Conservation (phyloP, 92 coral and sea anemone genomes). For the Palythoa caribaeorum region DNA sequence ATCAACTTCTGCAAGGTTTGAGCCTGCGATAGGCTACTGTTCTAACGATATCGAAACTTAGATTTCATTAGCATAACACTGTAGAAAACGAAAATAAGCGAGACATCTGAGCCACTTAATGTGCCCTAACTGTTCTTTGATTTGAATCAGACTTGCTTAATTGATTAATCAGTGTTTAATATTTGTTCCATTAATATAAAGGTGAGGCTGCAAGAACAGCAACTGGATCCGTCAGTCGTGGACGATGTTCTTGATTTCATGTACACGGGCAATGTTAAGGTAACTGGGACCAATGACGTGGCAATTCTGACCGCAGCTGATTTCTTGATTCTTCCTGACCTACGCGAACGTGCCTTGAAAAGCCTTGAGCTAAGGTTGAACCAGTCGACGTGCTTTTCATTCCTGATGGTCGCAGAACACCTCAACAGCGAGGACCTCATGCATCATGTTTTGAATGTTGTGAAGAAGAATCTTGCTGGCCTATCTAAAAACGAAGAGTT, state of each 20-base stretch:
- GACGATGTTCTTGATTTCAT: slow-evolving; percentile 28
- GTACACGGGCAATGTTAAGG: slow-evolving; percentile 26
- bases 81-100: no score
- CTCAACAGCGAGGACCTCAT: slow-evolving; percentile 28
- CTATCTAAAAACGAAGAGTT: slow-evolving; percentile 28
- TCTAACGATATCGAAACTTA: no score
- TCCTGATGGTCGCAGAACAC: slow-evolving; percentile 17
- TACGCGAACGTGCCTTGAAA: slow-evolving; percentile 22
- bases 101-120: no score
- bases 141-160: no score
- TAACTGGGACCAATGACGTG: slow-evolving; percentile 8
- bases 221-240: slow-evolving; percentile 2
- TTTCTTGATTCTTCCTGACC: slow-evolving; percentile 20
- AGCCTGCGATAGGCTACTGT: no score
- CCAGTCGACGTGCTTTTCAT: slow-evolving; percentile 16
- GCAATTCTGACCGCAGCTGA: slow-evolving; percentile 32
- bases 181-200: neutral
- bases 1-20: no score
- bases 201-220: slow-evolving; percentile 32
- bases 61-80: no score
- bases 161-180: neutral
- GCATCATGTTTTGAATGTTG: slow-evolving; percentile 10
- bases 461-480: neutral
- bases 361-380: slow-evolving; percentile 15
- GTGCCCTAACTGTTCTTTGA: no score